phyloP scores from a whole-genome alignment of 2,888 invertebrate genomes.

The Tachina grossa region DNA sequence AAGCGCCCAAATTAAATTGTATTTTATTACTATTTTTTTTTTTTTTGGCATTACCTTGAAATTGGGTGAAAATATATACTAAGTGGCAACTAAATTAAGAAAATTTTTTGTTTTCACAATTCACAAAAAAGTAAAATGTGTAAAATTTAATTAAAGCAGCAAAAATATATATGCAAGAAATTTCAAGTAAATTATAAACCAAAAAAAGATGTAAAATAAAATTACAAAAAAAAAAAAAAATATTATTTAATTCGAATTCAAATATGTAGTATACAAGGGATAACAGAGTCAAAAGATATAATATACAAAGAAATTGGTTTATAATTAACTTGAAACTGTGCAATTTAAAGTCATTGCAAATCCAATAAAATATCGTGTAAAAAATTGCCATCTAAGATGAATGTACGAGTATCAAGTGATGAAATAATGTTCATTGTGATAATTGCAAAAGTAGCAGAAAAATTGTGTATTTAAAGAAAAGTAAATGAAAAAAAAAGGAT shows the following conservation, averaged over 20 bases:
- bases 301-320: conserved; percentile 26
- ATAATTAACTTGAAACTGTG: conserved; percentile 34
- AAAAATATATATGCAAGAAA: conserved; percentile 1
- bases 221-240: conserved; percentile 6
- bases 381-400: conserved; percentile 27
- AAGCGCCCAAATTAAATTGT: conserved; percentile 71
- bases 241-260: conserved; percentile 7
- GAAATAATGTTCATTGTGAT: conserved; percentile 33
- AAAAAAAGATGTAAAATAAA: not conserved
- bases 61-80: conserved; percentile 73
- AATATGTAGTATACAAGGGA: not conserved
- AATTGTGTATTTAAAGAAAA: conserved; percentile 12
- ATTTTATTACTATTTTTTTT: conserved; percentile 58
- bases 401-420: conserved; percentile 9
- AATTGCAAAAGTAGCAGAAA: not conserved
- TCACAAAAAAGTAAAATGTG: conserved; percentile 50
- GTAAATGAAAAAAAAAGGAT: conserved; percentile 1
- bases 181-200: not conserved
- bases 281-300: not conserved
- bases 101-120: conserved; percentile 50
- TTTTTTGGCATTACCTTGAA: conserved; percentile 73
- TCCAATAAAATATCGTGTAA: not conserved
- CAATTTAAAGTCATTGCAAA: not conserved
- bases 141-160: conserved; percentile 25
- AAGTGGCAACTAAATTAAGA: conserved; percentile 67